Conservation (phyloP, 2,113 vertebrate species). For the Dascyllus trimaculatus region DNA sequence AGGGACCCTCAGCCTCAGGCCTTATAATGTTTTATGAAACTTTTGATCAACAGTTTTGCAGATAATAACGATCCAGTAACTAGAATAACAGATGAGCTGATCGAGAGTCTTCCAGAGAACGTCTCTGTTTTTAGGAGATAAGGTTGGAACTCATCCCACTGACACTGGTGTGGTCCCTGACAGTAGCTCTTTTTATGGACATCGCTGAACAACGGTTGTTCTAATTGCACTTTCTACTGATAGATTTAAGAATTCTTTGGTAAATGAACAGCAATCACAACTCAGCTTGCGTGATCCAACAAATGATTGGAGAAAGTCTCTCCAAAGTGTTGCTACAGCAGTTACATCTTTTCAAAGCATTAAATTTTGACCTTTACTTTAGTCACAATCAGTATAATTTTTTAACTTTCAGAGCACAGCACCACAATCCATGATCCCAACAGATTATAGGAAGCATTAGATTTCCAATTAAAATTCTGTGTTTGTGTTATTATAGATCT, state of each 20-base stretch:
- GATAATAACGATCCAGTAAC: neutral
- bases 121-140: constrained; percentile 13
- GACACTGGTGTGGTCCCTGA: neutral
- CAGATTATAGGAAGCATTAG: no score
- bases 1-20: neutral
- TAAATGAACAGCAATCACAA: neutral
- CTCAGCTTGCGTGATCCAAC: neutral
- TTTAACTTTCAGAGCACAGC: no score
- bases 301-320: no score
- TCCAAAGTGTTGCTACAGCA: no score
- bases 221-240: no score
- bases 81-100: neutral
- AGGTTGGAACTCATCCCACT: neutral
- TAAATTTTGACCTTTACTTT: no score
- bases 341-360: no score
- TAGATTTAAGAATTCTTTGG: neutral
- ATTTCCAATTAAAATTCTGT: no score
- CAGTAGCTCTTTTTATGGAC: neutral
- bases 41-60: neutral
- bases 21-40: constrained; percentile 1
- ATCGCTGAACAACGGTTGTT: neutral
- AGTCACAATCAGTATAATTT: no score
- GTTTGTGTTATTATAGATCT: no score
- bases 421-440: no score
- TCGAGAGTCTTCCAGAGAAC: constrained; percentile 8